phyloP scores from a whole-genome alignment of 2,113 vertebrate genomes.

The rabbit (Oryctolagus cuniculus) region DNA sequence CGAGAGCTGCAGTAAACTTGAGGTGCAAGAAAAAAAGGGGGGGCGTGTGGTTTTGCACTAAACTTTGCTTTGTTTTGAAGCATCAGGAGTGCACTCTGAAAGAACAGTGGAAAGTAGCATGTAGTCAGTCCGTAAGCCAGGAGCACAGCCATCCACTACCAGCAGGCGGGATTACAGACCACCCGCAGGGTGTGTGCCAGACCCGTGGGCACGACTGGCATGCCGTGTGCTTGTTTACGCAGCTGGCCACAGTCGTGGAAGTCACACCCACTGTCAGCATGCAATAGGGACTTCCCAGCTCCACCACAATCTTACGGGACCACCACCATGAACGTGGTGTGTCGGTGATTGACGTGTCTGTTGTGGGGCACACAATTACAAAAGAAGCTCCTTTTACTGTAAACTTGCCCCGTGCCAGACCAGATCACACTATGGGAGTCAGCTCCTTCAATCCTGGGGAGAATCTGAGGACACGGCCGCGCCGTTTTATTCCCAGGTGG shows the following conservation, averaged over 20 bases:
- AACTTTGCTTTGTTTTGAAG: neutral
- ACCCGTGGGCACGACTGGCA: neutral
- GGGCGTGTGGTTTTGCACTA: neutral
- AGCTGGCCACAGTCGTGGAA: neutral
- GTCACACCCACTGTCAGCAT: neutral
- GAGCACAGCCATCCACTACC: neutral
- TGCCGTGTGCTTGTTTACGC: too few relatives aligned
- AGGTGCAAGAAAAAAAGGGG: too few relatives aligned
- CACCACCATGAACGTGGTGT: too few relatives aligned
- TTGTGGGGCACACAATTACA: neutral
- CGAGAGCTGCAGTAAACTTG: neutral
- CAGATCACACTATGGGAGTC: neutral
- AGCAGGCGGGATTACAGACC: too few relatives aligned
- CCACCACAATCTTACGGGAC: neutral
- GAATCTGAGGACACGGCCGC: neutral
- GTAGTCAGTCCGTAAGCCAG: neutral
- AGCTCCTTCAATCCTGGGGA: neutral
- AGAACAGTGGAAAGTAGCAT: neutral
- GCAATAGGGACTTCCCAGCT: neutral
- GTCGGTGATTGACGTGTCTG: rapidly evolving
- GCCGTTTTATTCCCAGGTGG: neutral
- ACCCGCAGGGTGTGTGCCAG: rapidly evolving
- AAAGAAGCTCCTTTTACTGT: neutral
- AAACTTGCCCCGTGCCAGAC: neutral
- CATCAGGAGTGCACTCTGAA: neutral